Evolutionary conservation across 2,888 invertebrate genomes (phyloP), one percentile per base, ranked within the genome.

Genomic region (Archaeoteleia sp.): DNA sequence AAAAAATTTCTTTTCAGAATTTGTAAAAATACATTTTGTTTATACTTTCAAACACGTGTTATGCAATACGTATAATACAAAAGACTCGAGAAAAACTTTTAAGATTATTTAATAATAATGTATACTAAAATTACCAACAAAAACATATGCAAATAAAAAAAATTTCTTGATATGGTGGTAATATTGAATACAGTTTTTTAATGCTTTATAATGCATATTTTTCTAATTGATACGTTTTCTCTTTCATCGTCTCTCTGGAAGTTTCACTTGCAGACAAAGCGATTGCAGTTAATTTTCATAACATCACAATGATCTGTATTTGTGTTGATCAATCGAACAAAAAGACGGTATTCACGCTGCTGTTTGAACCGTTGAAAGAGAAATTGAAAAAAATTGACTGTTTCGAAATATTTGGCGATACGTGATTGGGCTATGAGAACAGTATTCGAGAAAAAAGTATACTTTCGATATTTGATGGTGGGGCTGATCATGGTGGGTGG

Each of bases 381-480:
- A 66, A 66, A 66, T 30, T 13, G 20, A 46, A 23, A 66, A 53
- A 12, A 57, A 45, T 35, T 32, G n/a, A 2, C 35, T 46, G 32
- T 66, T 66, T 58, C 43, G 58, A 66, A 66, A 58, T 48, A 46
- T 40, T 57, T 35, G 42, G 46, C 45, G 29, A 39, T 32, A 58
- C 58, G 58, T 54, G 66, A 66, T 40, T 40, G 48, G 66, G 48
- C 29, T 58, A 37, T n/a, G 20, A 14, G 25, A 7, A 34, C 14
- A 14, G 14, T 17, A 10, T 8, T 43, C 9, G 17, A 9, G 37
- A 54, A 23, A 49, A 53, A 45, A 54, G 42, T 17, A 14, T 35
- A 43, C 46, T 54, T 62, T 53, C 46, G 14, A 42, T 27, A 34
- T 39, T 39, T 30, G 13, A 29, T 23, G 37, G 48, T 42, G 37